Conservation (phyloP, 2,797 vertebrate species). For the Myotis planiceps region DNA sequence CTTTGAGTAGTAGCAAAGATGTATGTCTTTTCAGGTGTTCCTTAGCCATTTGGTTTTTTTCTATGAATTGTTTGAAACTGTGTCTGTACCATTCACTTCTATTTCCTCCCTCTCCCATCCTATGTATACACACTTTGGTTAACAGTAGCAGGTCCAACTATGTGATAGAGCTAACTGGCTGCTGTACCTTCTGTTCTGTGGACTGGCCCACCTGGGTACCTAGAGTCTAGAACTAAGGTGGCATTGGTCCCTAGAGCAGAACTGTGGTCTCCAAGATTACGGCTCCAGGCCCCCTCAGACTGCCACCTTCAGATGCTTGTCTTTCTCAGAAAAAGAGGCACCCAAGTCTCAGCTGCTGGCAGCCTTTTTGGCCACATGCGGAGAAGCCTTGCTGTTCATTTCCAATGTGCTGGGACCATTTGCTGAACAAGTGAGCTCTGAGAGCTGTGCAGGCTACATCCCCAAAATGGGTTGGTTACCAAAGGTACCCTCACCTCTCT, state of each 20-base stretch:
- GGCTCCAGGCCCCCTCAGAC: neutral
- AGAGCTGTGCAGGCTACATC: neutral
- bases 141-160: neutral
- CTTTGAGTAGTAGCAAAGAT: neutral
- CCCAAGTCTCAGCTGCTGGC: neutral
- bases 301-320: neutral
- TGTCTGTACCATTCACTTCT: neutral
- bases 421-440: neutral
- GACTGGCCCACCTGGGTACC: neutral
- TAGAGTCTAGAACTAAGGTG: neutral
- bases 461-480: neutral
- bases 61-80: neutral
- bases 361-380: neutral
- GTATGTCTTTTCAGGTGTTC: neutral
- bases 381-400: neutral
- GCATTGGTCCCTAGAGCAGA: neutral
- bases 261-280: neutral
- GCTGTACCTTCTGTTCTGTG: neutral
- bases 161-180: neutral
- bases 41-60: neutral
- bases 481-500: neutral
- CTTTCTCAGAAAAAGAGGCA: constrained; percentile 12
- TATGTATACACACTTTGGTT: neutral
- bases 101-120: neutral
- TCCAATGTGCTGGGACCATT: neutral